phyloP scores from a whole-genome alignment of 2,113 vertebrate genomes.

The Chinchilla lanigera region DNA sequence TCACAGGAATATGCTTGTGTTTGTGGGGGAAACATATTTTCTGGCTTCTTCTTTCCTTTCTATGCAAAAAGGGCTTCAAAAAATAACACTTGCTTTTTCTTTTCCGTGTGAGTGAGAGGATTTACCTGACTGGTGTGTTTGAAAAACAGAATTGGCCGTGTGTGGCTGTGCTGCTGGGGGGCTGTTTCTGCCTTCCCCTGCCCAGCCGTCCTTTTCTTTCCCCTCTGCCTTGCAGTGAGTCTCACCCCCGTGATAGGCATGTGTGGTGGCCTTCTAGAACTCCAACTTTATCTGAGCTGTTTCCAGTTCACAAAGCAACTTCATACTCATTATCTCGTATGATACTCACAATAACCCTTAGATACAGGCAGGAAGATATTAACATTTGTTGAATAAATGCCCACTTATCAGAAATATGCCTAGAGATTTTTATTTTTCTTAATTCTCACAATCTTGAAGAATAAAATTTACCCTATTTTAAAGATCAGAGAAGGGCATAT shows the following conservation, averaged over 20 bases:
- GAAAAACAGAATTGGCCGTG: background rate
- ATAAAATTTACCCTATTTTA: constrained; percentile 3
- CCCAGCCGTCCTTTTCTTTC: background rate
- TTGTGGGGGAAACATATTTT: background rate
- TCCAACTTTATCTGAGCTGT: constrained; percentile 14
- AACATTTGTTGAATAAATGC: constrained; percentile 14
- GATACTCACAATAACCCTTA: constrained; percentile 14
- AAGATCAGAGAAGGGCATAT: background rate
- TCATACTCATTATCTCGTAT: background rate
- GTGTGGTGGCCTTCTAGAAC: background rate
- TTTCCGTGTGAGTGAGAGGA: background rate
- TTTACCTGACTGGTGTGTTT: background rate
- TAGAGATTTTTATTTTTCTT: constrained; percentile 19
- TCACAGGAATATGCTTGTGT: background rate
- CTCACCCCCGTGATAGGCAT: background rate
- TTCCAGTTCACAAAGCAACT: constrained; percentile 3
- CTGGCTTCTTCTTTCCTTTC: background rate
- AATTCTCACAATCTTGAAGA: constrained; percentile 42
- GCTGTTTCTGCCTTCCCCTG: background rate
- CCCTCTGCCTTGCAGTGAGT: background rate
- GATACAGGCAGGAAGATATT: background rate
- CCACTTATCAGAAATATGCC: constrained; percentile 5
- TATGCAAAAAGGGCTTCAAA: background rate
- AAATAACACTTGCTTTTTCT: background rate
- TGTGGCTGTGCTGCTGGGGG: background rate